phyloP scores from a whole-genome alignment of 2,113 vertebrate species.

The Cynoglossus semilaevis region DNA sequence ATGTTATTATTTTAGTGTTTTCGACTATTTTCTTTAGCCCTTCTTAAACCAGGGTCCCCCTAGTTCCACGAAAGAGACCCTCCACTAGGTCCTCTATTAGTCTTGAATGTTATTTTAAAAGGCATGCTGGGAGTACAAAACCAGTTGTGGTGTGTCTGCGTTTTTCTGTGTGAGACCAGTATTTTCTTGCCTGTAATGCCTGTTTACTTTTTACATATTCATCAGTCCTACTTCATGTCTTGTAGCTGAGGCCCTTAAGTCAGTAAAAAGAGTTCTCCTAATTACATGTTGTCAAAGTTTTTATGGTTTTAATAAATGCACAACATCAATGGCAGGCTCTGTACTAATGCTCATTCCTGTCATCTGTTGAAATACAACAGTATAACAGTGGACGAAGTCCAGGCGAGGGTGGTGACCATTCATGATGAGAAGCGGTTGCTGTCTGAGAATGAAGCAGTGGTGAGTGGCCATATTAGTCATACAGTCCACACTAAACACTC shows the following conservation, averaged over 20 bases:
- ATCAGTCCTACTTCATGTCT: too few species aligned
- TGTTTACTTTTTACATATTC: too few species aligned
- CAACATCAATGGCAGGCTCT: not conserved
- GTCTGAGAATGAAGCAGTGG: constrained; percentile 61
- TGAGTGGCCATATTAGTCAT: constrained; percentile 48
- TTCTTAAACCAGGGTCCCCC: not conserved
- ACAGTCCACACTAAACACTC: not conserved
- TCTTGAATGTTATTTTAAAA: too few species aligned
- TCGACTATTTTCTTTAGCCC: not conserved
- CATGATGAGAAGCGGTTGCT: constrained; percentile 47
- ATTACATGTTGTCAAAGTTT: too few species aligned
- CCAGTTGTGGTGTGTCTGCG: too few species aligned
- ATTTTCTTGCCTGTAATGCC: too few species aligned
- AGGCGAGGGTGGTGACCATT: constrained; percentile 51
- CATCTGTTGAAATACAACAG: constrained; percentile 29
- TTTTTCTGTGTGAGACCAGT: too few species aligned
- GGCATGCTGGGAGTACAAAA: too few species aligned
- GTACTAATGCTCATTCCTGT: not conserved
- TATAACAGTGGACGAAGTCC: constrained; percentile 65
- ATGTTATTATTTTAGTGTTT: too few species aligned
- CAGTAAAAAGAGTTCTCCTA: too few species aligned
- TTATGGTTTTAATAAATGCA: not conserved
- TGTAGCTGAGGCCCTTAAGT: too few species aligned
- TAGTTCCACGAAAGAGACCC: not conserved
- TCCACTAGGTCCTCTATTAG: too few species aligned